A percentile compares a stretch with the other conserved stretches of the same genome.
These are phyloP conservation scores for Lapara coniferarum DNA, from an alignment of 2,888 invertebrate species.

Conservation along the genomic window DNA sequence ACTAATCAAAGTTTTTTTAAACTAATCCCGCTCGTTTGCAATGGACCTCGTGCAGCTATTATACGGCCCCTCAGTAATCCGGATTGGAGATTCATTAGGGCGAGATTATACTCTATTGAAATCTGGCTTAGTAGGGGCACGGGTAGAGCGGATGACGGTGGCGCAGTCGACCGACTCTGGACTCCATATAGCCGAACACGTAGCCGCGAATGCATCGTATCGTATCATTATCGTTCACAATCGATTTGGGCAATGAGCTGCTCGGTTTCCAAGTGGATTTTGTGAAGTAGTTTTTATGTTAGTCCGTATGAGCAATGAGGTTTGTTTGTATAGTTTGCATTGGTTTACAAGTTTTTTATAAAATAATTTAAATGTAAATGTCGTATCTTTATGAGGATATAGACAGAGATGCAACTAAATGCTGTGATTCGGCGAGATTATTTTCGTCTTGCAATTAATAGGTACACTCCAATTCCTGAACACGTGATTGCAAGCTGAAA, in stretches of 20 bases:
- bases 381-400: no score
- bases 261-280: background rate
- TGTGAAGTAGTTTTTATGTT: background rate
- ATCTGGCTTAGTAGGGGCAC: constrained; percentile 75
- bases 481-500: no score
- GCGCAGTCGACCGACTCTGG: constrained; percentile 29
- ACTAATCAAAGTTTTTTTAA: constrained; percentile 77
- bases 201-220: constrained; percentile 31
- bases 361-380: no score
- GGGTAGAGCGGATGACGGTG: constrained; percentile 53
- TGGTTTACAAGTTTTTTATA: no score
- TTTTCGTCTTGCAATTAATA: no score
- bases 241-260: constrained; percentile 2
- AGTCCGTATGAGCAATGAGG: no score
- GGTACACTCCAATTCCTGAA: no score
- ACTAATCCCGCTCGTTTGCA: constrained; percentile 70
- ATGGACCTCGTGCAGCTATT: constrained; percentile 67
- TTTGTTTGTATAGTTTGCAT: no score
- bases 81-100: constrained; percentile 84
- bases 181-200: constrained; percentile 1
- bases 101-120: constrained; percentile 84
- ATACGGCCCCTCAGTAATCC: constrained; percentile 77
- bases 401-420: no score
- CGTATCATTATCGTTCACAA: constrained; percentile 21
- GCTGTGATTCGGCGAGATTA: no score